Evolutionary conservation across 2,797 vertebrate species (phyloP).

Genomic region (Crax fasciolata): DNA sequence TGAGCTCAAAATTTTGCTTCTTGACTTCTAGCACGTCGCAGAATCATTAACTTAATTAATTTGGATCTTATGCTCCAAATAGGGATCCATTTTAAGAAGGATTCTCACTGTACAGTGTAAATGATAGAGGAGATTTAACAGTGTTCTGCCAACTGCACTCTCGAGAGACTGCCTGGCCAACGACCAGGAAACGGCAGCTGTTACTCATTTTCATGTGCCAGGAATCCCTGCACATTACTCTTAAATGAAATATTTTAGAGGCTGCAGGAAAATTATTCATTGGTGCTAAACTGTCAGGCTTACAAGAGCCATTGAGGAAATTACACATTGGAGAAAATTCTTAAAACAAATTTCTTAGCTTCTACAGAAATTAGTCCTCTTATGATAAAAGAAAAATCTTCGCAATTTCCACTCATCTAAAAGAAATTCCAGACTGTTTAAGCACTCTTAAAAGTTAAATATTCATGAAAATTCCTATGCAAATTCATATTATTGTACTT

Average conservation of each 20-base stretch:
- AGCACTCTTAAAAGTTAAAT: background rate
- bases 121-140: background rate
- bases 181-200: background rate
- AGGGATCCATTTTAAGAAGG: background rate
- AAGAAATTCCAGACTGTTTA: no score
- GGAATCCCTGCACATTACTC: background rate
- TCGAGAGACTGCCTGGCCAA: background rate
- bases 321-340: background rate
- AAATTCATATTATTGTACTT: rapidly evolving
- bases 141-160: background rate
- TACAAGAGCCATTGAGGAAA: background rate
- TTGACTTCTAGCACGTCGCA: background rate
- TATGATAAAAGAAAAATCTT: background rate
- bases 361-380: background rate
- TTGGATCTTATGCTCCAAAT: background rate
- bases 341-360: background rate
- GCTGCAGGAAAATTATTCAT: background rate
- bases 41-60: background rate
- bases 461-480: background rate
- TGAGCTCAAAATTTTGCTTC: background rate
- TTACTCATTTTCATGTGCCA: background rate
- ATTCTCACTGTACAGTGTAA: background rate
- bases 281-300: background rate
- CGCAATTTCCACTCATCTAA: background rate
- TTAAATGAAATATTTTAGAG: background rate